Evolutionary conservation across 2,113 vertebrate genomes (phyloP), one percentile per base, ranked within the genome.

Genomic region (Festucalex cinctus): DNA sequence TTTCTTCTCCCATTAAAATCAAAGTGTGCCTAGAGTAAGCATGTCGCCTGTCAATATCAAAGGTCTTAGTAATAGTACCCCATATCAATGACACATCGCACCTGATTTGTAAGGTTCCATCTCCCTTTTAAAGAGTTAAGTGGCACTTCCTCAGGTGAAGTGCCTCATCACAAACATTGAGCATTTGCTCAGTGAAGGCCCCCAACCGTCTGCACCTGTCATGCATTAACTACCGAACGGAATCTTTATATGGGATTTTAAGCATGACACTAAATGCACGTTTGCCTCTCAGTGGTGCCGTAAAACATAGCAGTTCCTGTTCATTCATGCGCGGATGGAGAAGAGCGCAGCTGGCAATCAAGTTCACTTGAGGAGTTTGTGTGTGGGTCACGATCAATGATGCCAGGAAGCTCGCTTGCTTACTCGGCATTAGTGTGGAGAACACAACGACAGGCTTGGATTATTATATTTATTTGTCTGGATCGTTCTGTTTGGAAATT

Each of bases 81-180:
- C 65, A 19, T 74, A 41, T 70, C 65, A 58, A 74, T 63, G 66
- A 70, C 51, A 49, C 39, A 66, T 67, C 51, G 41, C 3, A 13
- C 68, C 64, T 68, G 16, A 67, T 71, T 71, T 83, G 62, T 43
- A 70, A 49, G 41, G 67, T 66, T 66, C 22, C 24, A 54, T 63
- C 65, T 49, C 41, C 10, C 26, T 19, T 44, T 22, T 20, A 68
- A 56, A 48, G 14, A 67, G 44, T 37, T 43, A 66, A 79, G 57
- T 64, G 59, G 51, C 63, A 68, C 71, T 69, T 53, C 59, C 63
- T 69, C 46, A 62, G 66, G 63, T 79, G 61, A 69, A 59, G 48
- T 22, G 28, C 62, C 63, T 56, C 62, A 65, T 70, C 28, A 60
- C 60, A 57, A 69, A 56, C 20, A 28, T 66, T 71, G 68, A 49